A percentile compares a stretch with the other conserved stretches of the same genome.
These are phyloP conservation scores for Drosophila buzzatii DNA, from an alignment of 2,888 invertebrate genomes.

Conservation along the genomic window DNA sequence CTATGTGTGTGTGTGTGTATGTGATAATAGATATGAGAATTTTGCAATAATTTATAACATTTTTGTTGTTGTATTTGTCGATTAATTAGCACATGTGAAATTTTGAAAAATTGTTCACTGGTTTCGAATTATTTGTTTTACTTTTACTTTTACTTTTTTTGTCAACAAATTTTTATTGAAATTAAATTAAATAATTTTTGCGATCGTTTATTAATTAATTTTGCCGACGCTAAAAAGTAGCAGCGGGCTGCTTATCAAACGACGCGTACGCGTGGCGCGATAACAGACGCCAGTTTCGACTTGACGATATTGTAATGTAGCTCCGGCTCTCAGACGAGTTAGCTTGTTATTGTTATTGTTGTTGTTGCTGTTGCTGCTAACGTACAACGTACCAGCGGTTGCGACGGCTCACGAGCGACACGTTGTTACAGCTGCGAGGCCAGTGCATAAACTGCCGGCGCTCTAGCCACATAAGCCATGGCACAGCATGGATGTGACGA, in stretches of 20 bases:
- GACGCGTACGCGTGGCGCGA: conserved; percentile 65
- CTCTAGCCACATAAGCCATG: conserved; percentile 44
- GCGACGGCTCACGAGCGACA: conserved; percentile 57
- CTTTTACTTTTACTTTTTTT: neutral
- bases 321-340: conserved; percentile 15
- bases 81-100: conserved; percentile 59
- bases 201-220: neutral
- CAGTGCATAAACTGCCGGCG: conserved; percentile 77
- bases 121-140: conserved; percentile 7
- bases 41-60: conserved; percentile 35
- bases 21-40: conserved; percentile 30
- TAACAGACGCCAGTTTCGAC: conserved; percentile 49
- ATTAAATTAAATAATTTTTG: neutral
- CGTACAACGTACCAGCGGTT: conserved; percentile 35
- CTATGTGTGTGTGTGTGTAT: neutral
- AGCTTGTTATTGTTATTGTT: conserved; percentile 4
- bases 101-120: conserved; percentile 54
- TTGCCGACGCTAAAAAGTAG: conserved; percentile 57
- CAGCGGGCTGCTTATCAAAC: conserved; percentile 59
- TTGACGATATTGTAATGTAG: conserved; percentile 18
- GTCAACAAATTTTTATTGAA: neutral
- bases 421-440: conserved; percentile 79
- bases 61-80: too few species aligned
- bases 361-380: conserved; percentile 4
- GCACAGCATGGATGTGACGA: conserved; percentile 58